Evolutionary conservation across 2,113 vertebrate species (phyloP).

Genomic region (Hyla sarda): DNA sequence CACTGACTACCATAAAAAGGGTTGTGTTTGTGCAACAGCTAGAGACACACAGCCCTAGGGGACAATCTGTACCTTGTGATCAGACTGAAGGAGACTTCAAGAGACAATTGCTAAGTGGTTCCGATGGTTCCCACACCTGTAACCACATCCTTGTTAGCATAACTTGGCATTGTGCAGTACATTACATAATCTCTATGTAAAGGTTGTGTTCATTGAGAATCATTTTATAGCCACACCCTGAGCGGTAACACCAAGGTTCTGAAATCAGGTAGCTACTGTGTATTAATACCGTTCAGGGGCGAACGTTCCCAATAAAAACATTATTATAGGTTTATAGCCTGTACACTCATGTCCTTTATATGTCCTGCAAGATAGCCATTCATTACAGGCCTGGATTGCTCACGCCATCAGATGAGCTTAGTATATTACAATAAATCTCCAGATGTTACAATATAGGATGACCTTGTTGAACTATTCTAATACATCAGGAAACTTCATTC

Average conservation of each 20-base stretch:
- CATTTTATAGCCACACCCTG: slow-evolving; percentile 40
- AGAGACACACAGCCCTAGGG: not conserved
- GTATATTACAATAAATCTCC: not conserved
- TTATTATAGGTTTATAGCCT: not conserved
- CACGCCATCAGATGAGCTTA: not conserved
- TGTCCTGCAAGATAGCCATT: not conserved
- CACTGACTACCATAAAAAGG: not conserved
- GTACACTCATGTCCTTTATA: not conserved
- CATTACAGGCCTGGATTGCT: not conserved
- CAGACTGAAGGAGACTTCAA: not conserved
- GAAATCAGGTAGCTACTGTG: not conserved
- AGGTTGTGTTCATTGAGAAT: not conserved
- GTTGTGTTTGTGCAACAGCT: not conserved
- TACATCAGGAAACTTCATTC: not conserved
- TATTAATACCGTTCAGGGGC: not conserved
- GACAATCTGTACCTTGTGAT: not conserved
- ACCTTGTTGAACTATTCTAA: not conserved
- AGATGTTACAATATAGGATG: not conserved
- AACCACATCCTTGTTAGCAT: not conserved
- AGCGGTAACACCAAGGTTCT: not conserved
- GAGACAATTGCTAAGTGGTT: not conserved
- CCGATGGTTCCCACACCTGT: not conserved
- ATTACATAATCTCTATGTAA: slow-evolving; percentile 23
- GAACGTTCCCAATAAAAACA: slow-evolving; percentile 26
- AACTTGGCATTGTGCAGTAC: not conserved